A percentile compares a stretch with the other conserved stretches of the same genome.
These are phyloP conservation scores for Drosophila nebulosa DNA, from an alignment of 1,140 invertebrate species.

Conservation along the genomic window DNA sequence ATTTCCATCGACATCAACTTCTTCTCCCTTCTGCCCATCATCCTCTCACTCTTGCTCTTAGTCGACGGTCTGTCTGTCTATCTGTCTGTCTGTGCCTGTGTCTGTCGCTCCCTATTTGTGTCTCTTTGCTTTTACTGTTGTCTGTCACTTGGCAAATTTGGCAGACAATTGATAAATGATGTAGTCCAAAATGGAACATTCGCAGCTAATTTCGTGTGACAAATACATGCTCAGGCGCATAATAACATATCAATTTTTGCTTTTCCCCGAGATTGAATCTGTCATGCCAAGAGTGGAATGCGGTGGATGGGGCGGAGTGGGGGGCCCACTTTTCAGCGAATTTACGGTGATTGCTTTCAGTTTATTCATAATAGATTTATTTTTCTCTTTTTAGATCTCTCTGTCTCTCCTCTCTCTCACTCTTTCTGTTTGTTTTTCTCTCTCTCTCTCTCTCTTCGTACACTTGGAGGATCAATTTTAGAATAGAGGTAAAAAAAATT, in stretches of 20 bases:
- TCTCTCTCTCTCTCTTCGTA: too few species aligned
- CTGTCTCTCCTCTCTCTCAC: too few species aligned
- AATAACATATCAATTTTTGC: constrained; percentile 61
- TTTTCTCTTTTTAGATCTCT: neutral
- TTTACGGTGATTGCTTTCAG: neutral
- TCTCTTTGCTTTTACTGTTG: constrained; percentile 65
- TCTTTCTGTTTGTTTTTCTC: too few species aligned
- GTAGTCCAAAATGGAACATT: constrained; percentile 24
- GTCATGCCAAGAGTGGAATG: neutral
- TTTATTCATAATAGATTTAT: neutral
- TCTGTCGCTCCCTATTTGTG: constrained; percentile 12
- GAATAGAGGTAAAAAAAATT: too few species aligned
- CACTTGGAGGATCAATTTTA: too few species aligned
- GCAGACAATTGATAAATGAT: constrained; percentile 73
- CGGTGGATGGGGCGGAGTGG: too few species aligned
- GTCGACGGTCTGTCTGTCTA: too few species aligned
- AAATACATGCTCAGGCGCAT: constrained; percentile 33
- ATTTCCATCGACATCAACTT: neutral
- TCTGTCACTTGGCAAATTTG: constrained; percentile 62
- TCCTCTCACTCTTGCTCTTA: neutral
- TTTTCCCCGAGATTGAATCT: constrained; percentile 8
- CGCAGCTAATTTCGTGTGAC: constrained; percentile 71
- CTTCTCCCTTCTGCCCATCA: too few species aligned
- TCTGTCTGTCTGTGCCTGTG: neutral
- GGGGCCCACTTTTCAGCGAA: neutral